A percentile compares a stretch with the other conserved stretches of the same genome.
Evolutionary conservation across 2,113 vertebrate genomes (phyloP).

Genomic region (Zosterops japonicus): DNA sequence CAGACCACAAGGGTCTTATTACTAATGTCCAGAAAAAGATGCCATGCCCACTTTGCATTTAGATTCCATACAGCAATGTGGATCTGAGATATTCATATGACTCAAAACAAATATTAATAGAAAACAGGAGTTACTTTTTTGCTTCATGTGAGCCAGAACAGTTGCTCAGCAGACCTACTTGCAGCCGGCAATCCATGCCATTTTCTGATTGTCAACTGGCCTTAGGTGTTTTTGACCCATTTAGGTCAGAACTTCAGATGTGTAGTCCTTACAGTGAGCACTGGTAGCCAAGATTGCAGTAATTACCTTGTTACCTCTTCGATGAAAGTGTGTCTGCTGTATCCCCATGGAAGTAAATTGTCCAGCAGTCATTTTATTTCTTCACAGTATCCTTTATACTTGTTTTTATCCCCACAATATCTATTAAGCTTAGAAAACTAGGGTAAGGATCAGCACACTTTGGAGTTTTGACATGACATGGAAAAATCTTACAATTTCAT

Average conservation of each 20-base stretch:
- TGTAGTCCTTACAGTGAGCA: background rate
- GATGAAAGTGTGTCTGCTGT: background rate
- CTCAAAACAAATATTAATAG: background rate
- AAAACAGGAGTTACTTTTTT: background rate
- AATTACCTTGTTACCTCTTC: constrained; percentile 9
- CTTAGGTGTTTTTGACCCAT: background rate
- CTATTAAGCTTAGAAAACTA: constrained; percentile 13
- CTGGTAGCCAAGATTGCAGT: background rate
- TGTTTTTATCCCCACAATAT: background rate
- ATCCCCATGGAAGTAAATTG: background rate
- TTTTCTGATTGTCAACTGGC: background rate
- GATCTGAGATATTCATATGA: background rate
- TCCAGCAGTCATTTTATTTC: background rate
- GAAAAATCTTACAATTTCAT: background rate
- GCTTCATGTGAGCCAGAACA: background rate
- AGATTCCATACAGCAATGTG: background rate
- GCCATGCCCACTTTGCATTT: background rate
- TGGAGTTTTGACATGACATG: background rate
- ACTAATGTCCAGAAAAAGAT: background rate
- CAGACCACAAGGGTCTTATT: background rate
- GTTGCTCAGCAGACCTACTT: background rate
- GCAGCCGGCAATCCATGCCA: background rate
- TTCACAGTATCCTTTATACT: background rate
- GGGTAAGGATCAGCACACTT: background rate
- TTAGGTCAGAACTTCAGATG: background rate